Evolutionary conservation across 2,888 invertebrate species (phyloP), one percentile per base, ranked within the genome.

Genomic region (Gandaritis pyraliata): DNA sequence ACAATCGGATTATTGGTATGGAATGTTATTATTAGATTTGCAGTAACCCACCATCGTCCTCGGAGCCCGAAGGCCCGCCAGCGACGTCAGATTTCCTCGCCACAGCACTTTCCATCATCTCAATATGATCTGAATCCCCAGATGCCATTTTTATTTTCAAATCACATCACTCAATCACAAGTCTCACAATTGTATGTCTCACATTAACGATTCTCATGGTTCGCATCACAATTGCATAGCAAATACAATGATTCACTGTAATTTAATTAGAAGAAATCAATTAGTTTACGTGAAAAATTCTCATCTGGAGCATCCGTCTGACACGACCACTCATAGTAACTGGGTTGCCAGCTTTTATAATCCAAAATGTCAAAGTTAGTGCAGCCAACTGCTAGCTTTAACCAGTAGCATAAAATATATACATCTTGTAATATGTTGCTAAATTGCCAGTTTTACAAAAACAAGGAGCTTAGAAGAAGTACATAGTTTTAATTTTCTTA

Each of bases 61-160:
- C 93, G 73, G 94, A 92, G 72, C 93, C 94, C 68, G 94, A 93
- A 72, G 94, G 93, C 73, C 91, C 93, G 70, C 93, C 88, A 83
- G 93, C 79, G 64, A 90, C 93, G 80, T 93, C 93, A 78, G 94
- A 93, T 80, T 94, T 95, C 86, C 91, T 93, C 67, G 90, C 87
- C 75, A 93, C 91, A 81, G 94, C 94, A 85, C 94, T 94, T 89
- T 96, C 96, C 90, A 95, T 90, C 71, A 90, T 93, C 94, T 96
- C 96, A 83, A 96, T 96, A 86, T 94, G 94, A 93, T 96, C 96
- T 85, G 95, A 95, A 92, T 96, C 96, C 85, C 96, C 96, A 90
- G 96, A 96, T 94, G 96, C 96, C 96, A 96, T 96, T 88, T 92
- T 92, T 86, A 81, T 84, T 88, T 85, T 79, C 80, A 73, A 82